These are phyloP conservation scores for Epinephelus cyanopodus DNA, from an alignment of 2,113 vertebrate species.

Conservation along the genomic window DNA sequence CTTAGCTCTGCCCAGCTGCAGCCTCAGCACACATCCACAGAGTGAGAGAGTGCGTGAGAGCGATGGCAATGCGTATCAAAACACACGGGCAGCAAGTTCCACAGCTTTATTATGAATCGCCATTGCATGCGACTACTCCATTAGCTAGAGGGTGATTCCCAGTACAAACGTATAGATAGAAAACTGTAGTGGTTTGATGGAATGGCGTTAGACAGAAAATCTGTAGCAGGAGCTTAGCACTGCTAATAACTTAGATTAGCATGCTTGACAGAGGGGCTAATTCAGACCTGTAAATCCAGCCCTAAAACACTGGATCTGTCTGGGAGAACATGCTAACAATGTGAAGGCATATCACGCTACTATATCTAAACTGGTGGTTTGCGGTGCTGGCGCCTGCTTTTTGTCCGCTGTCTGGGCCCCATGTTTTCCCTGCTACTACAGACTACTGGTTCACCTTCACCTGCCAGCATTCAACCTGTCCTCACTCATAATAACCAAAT, in stretches of 20 bases:
- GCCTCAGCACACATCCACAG: slow-evolving; percentile 62
- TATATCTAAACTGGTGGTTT: slow-evolving; percentile 72
- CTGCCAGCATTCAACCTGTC: slow-evolving; percentile 23
- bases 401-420: slow-evolving; percentile 53
- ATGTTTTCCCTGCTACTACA: slow-evolving; percentile 25
- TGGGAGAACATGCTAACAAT: slow-evolving; percentile 62
- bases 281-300: slow-evolving; percentile 74
- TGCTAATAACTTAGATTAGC: slow-evolving; percentile 67
- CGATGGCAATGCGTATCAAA: slow-evolving; percentile 65
- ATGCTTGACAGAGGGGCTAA: slow-evolving; percentile 67
- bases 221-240: slow-evolving; percentile 63
- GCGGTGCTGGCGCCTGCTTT: slow-evolving; percentile 64
- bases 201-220: slow-evolving; percentile 55
- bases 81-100: slow-evolving; percentile 66
- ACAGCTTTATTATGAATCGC: slow-evolving; percentile 60
- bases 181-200: slow-evolving; percentile 55
- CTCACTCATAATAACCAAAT: background rate
- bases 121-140: slow-evolving; percentile 69
- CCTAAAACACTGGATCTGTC: slow-evolving; percentile 63
- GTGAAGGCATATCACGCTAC: slow-evolving; percentile 69
- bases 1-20: slow-evolving; percentile 77
- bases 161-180: slow-evolving; percentile 70
- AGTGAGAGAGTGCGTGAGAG: slow-evolving; percentile 76
- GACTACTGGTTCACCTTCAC: slow-evolving; percentile 32
- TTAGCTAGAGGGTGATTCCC: slow-evolving; percentile 60